Conservation (phyloP, 2,888 invertebrate genomes). For the Agonopterix arenella region DNA sequence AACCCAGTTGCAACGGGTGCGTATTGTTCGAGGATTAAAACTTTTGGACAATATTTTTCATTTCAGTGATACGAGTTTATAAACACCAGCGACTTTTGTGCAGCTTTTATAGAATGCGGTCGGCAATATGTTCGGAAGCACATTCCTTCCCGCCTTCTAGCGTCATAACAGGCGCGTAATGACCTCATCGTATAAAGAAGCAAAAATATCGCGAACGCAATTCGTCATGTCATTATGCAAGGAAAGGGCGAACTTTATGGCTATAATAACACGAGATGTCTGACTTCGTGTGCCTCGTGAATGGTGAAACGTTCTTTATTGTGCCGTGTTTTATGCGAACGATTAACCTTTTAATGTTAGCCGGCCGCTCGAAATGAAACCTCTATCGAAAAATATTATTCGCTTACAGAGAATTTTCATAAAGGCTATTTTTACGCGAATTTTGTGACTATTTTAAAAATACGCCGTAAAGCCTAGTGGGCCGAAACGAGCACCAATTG, state of each 20-base stretch:
- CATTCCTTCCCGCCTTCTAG: slow-evolving; percentile 35
- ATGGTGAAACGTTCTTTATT: slow-evolving; percentile 70
- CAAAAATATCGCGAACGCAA: slow-evolving; percentile 72
- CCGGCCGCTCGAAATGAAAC: slow-evolving; percentile 49
- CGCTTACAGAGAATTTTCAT: neutral
- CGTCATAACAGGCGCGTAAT: slow-evolving; percentile 57
- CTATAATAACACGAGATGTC: slow-evolving; percentile 74
- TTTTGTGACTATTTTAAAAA: neutral
- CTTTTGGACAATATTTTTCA: slow-evolving; percentile 31
- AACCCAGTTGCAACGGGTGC: slow-evolving; percentile 21
- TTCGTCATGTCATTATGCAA: slow-evolving; percentile 76
- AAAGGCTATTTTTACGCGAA: neutral
- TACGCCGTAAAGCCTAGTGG: neutral
- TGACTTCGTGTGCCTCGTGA: slow-evolving; percentile 65
- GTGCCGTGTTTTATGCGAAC: slow-evolving; percentile 72
- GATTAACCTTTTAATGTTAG: slow-evolving; percentile 73
- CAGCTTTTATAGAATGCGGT: neutral
- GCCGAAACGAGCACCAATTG: too few species aligned
- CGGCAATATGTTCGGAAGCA: slow-evolving; percentile 26
- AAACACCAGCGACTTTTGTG: neutral
- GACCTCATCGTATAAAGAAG: slow-evolving; percentile 67
- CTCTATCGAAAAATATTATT: slow-evolving; percentile 26
- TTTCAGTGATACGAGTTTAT: slow-evolving; percentile 27
- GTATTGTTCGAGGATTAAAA: slow-evolving; percentile 30
- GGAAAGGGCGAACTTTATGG: slow-evolving; percentile 75